phyloP scores from a whole-genome alignment of 2,888 invertebrate species.

The Tiliacea citrago region DNA sequence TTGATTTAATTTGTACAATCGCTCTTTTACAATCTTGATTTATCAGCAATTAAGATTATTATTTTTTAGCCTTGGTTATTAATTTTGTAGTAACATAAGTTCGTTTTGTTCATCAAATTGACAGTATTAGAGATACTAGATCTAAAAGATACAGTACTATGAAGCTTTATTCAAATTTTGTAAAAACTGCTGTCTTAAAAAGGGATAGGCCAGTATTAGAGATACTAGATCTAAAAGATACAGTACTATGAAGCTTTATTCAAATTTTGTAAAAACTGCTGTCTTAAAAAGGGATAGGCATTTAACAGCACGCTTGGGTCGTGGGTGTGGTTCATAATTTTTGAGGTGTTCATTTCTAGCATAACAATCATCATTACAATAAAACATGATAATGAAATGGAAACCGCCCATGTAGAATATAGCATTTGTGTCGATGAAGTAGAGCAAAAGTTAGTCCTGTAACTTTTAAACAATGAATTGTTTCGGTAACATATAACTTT shows the following conservation, averaged over 20 bases:
- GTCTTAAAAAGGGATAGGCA: not conserved
- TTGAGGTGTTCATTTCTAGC: not conserved
- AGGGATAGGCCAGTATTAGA: constrained; percentile 7
- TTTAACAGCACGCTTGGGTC: not conserved
- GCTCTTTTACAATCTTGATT: constrained; percentile 36
- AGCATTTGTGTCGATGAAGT: constrained; percentile 18
- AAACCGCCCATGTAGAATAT: not conserved
- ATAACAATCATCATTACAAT: not conserved
- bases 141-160: not conserved
- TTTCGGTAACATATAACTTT: constrained; percentile 21
- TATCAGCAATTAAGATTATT: constrained; percentile 47
- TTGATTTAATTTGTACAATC: constrained; percentile 42
- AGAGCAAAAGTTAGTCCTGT: constrained; percentile 20
- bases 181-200: not conserved
- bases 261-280: not conserved
- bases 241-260: not conserved
- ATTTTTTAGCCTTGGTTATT: constrained; percentile 33
- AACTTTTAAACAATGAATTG: constrained; percentile 29
- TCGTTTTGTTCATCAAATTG: constrained; percentile 14
- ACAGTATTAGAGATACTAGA: not conserved
- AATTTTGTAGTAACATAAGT: constrained; percentile 27
- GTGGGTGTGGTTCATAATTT: not conserved
- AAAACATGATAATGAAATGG: not conserved
- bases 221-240: not conserved
- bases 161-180: not conserved